phyloP scores from a whole-genome alignment of 2,113 vertebrate genomes.

The Istiophorus platypterus region DNA sequence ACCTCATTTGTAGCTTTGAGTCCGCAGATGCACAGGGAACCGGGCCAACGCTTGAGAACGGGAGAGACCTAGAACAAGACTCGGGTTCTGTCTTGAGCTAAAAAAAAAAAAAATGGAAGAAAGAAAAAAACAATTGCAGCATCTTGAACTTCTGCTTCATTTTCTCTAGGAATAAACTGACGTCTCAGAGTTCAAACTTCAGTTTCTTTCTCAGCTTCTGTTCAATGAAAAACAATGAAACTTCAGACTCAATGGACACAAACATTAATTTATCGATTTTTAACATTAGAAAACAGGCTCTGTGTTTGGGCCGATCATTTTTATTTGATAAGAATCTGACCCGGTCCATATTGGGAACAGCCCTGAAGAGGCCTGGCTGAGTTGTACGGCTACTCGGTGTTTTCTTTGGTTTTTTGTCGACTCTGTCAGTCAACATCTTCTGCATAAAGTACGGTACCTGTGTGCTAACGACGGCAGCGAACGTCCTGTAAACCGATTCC shows the following conservation, averaged over 20 bases:
- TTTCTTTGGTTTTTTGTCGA: too few species aligned
- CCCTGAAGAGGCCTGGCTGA: too few species aligned
- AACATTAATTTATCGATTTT: neutral
- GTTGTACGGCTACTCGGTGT: too few species aligned
- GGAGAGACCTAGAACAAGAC: slow-evolving; percentile 45
- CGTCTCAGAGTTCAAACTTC: neutral
- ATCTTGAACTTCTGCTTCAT: slow-evolving; percentile 34
- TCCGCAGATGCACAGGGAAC: slow-evolving; percentile 77
- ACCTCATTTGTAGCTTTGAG: slow-evolving; percentile 88
- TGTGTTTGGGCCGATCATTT: too few species aligned
- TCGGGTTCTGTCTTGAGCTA: neutral
- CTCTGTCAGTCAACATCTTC: too few species aligned
- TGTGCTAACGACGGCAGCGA: too few species aligned
- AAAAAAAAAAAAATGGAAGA: too few species aligned
- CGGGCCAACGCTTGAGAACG: slow-evolving; percentile 13
- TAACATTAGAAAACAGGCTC: too few species aligned
- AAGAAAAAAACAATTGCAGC: slow-evolving; percentile 25
- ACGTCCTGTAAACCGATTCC: too few species aligned
- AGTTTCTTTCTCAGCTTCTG: slow-evolving; percentile 15
- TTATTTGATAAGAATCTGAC: too few species aligned
- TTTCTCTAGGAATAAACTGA: slow-evolving; percentile 1
- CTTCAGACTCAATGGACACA: neutral
- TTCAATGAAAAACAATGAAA: neutral
- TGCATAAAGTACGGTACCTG: too few species aligned
- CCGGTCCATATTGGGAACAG: too few species aligned